phyloP scores from a whole-genome alignment of 2,888 invertebrate genomes.

The Ditylenchus weischeri region DNA sequence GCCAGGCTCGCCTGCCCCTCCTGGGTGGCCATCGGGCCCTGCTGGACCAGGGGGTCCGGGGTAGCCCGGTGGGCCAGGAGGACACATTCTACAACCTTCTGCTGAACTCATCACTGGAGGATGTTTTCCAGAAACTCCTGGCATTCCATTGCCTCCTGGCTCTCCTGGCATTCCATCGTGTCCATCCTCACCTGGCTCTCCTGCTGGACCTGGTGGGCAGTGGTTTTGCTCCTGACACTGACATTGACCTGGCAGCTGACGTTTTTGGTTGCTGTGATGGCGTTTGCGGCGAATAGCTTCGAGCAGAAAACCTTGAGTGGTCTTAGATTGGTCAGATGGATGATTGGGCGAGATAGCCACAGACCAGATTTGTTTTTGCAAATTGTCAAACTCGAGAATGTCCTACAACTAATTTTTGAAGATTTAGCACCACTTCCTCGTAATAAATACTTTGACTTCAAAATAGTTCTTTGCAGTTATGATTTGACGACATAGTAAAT shows the following conservation, averaged over 20 bases:
- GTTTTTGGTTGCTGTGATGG: not conserved
- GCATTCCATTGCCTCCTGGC: constrained; percentile 37
- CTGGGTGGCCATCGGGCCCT: constrained; percentile 46
- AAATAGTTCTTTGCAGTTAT: not conserved
- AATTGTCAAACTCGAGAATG: constrained; percentile 24
- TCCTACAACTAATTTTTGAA: constrained; percentile 13
- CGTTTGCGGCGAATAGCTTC: constrained; percentile 9
- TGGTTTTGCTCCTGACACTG: constrained; percentile 17
- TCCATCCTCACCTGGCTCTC: constrained; percentile 23
- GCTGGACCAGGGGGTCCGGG: constrained; percentile 46
- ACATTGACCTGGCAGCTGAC: constrained; percentile 14
- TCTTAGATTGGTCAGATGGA: constrained; percentile 5
- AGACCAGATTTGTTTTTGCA: constrained; percentile 22
- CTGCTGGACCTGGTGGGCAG: constrained; percentile 22
- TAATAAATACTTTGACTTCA: no score
- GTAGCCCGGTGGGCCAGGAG: constrained; percentile 49
- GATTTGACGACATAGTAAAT: no score
- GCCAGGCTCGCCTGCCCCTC: constrained; percentile 46
- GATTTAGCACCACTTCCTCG: no score
- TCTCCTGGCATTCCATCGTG: constrained; percentile 19
- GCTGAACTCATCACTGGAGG: constrained; percentile 51
- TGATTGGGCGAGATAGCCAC: not conserved
- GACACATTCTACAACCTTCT: constrained; percentile 50
- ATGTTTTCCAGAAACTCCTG: constrained; percentile 50
- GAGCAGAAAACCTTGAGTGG: constrained; percentile 14